Evolutionary conservation across 2,113 vertebrate species (phyloP).

Genomic region (Prolemur simus): DNA sequence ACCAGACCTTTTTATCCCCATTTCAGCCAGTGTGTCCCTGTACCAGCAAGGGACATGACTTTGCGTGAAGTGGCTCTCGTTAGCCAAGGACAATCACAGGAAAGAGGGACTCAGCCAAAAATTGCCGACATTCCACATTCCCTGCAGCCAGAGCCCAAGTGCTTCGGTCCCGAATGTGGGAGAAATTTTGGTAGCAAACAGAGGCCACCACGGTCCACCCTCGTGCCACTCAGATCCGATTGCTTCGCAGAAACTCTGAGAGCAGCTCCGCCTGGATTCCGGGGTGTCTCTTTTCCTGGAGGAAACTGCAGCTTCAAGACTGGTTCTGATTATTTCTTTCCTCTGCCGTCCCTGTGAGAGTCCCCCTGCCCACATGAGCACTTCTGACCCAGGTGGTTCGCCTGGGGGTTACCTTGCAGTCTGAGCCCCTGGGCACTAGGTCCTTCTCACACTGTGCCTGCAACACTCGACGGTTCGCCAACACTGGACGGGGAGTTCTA

Average conservation of each 20-base stretch:
- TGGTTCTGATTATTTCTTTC: neutral
- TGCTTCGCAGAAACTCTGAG: neutral
- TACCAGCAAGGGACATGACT: neutral
- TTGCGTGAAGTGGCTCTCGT: neutral
- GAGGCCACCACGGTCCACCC: neutral
- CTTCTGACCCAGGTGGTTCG: neutral
- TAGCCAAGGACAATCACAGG: neutral
- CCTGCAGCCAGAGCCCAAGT: neutral
- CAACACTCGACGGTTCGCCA: neutral
- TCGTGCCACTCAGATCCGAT: neutral
- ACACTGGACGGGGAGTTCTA: neutral
- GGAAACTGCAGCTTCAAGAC: neutral
- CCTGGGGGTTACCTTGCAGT: too few species aligned
- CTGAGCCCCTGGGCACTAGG: neutral
- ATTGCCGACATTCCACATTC: neutral
- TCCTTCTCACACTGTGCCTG: neutral
- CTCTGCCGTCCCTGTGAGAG: neutral
- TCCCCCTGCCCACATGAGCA: fast-evolving
- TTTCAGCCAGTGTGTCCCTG: too few species aligned
- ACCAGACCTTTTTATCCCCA: neutral
- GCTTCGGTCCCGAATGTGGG: neutral
- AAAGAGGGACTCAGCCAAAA: neutral
- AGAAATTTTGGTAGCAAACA: neutral
- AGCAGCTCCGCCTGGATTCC: neutral
- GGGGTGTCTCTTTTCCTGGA: neutral